These are phyloP conservation scores for Ennomos quercinarius DNA, from an alignment of 2,888 invertebrate genomes.

Conservation along the genomic window DNA sequence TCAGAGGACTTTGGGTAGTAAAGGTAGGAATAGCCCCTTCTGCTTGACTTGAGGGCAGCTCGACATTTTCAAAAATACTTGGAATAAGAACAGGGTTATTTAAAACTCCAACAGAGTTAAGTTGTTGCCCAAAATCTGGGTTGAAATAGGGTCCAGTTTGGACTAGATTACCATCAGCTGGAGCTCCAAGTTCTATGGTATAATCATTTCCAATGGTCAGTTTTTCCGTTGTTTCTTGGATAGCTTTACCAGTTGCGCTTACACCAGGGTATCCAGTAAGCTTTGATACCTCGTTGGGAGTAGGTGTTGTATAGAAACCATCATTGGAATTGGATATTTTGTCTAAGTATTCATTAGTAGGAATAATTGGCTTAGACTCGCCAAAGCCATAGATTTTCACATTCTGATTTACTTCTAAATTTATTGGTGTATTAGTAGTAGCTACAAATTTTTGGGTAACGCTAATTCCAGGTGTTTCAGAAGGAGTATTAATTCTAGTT, in stretches of 20 bases:
- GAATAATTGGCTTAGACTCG: slow-evolving; percentile 1
- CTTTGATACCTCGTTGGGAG: background rate
- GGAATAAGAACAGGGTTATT: background rate
- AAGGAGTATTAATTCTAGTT: slow-evolving; percentile 6
- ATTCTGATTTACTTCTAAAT: slow-evolving; percentile 23
- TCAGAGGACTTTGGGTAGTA: background rate
- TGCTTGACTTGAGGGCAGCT: background rate
- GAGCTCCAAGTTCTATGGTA: too few relatives aligned
- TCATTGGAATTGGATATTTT: background rate
- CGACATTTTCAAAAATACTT: slow-evolving; percentile 7
- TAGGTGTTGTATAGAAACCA: background rate
- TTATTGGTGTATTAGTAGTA: slow-evolving; percentile 16
- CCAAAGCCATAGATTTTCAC: slow-evolving; percentile 28
- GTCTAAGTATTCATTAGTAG: background rate
- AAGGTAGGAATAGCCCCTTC: background rate
- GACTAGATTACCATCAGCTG: too few relatives aligned
- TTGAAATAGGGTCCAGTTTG: background rate
- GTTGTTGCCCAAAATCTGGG: background rate
- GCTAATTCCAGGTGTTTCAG: slow-evolving; percentile 5
- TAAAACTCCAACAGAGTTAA: background rate
- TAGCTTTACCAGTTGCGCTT: background rate
- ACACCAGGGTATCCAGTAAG: slow-evolving; percentile 1
- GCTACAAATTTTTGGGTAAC: slow-evolving; percentile 24
- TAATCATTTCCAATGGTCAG: background rate
- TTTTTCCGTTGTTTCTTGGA: slow-evolving; percentile 3